Evolutionary conservation across 2,113 vertebrate species (phyloP).

Genomic region (Cacatua alba): DNA sequence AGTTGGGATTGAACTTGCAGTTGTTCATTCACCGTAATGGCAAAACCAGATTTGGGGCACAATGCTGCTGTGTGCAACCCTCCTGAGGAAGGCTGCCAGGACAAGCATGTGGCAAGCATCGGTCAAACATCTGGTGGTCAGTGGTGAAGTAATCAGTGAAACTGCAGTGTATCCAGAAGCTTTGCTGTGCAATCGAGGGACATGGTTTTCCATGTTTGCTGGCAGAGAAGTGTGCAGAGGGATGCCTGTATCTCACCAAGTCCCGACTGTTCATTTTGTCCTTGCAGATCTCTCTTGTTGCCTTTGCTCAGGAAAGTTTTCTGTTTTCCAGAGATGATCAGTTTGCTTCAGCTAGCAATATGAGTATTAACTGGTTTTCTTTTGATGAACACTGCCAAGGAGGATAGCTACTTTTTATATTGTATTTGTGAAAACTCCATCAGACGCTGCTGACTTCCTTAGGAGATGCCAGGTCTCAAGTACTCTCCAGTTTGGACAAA

Average conservation of each 20-base stretch:
- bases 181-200: background rate
- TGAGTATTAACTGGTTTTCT: background rate
- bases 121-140: background rate
- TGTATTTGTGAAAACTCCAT: background rate
- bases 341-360: background rate
- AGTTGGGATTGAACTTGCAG: background rate
- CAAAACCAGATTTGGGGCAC: no score
- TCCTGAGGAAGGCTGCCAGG: background rate
- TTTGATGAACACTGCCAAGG: background rate
- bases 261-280: background rate
- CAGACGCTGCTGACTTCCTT: background rate
- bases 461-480: background rate
- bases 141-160: background rate
- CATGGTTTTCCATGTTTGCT: background rate
- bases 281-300: background rate
- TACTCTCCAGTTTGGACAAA: no score
- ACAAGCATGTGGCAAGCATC: fast-evolving
- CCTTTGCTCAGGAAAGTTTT: background rate
- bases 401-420: background rate
- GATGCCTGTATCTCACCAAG: background rate
- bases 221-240: background rate
- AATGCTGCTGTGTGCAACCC: fast-evolving
- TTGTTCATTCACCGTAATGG: fast-evolving
- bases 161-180: background rate
- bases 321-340: background rate